Evolutionary conservation across 2,888 invertebrate genomes (phyloP).

Genomic region (Therioaphis trifolii): DNA sequence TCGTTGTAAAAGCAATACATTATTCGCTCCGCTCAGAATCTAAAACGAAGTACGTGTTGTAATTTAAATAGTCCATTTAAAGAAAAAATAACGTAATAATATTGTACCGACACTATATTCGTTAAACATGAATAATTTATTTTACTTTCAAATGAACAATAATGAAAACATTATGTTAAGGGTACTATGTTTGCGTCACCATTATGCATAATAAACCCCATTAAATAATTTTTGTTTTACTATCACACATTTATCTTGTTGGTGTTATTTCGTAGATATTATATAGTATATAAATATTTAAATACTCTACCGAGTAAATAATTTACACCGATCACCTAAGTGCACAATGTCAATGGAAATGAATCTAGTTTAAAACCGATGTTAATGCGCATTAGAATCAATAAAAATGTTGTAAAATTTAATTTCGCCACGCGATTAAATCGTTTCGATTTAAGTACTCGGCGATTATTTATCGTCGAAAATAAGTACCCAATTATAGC

Average conservation of each 20-base stretch:
- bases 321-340: not conserved
- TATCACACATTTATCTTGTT: not conserved
- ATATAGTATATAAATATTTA: not conserved
- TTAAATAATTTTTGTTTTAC: not conserved
- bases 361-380: not conserved
- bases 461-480: not conserved
- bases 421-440: no score
- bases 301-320: not conserved
- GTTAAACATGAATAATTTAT: not conserved
- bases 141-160: not conserved
- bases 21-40: no score
- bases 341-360: not conserved
- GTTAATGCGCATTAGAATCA: not conserved
- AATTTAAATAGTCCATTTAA: not conserved
- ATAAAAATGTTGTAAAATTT: not conserved
- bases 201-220: not conserved
- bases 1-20: no score
- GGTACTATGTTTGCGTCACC: not conserved
- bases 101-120: not conserved
- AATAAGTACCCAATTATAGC: not conserved
- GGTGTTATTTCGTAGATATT: not conserved
- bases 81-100: not conserved
- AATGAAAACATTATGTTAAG: not conserved
- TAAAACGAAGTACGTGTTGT: no score
- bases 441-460: not conserved